Evolutionary conservation across 2,797 vertebrate species (phyloP).

Genomic region (Schizothorax lantsangensis): DNA sequence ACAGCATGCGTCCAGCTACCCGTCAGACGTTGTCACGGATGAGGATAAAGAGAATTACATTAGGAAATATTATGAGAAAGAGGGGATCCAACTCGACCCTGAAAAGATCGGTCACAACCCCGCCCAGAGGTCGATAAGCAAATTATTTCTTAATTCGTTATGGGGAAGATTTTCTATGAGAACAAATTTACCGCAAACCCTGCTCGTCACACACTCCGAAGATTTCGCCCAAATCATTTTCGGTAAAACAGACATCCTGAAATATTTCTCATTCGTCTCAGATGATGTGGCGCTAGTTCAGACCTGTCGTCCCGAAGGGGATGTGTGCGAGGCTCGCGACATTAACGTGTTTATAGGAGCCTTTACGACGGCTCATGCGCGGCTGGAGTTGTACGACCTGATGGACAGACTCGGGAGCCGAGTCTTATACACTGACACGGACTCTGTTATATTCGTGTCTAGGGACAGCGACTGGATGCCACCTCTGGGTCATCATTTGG

Average conservation of each 20-base stretch:
- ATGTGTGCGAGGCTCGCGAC: accelerated
- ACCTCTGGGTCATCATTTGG: not conserved
- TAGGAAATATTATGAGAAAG: not conserved
- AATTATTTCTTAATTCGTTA: no score
- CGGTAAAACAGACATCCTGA: not conserved
- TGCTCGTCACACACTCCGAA: not conserved
- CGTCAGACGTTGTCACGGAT: no score
- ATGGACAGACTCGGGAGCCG: no score
- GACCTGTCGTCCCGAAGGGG: accelerated
- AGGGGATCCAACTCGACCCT: not conserved
- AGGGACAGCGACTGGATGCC: not conserved
- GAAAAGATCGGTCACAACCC: not conserved
- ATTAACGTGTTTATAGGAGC: no score
- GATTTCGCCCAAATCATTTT: accelerated
- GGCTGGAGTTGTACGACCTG: no score
- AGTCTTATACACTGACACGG: not conserved
- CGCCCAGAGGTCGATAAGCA: not conserved
- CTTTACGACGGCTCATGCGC: no score
- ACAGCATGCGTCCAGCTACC: no score
- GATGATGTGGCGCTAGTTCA: not conserved
- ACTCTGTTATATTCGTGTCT: not conserved
- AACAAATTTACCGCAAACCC: not conserved
- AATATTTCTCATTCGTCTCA: not conserved
- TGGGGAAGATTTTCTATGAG: not conserved
- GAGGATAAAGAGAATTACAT: accelerated